Conservation (phyloP, 2,113 vertebrate genomes). For the Eleginops maclovinus region DNA sequence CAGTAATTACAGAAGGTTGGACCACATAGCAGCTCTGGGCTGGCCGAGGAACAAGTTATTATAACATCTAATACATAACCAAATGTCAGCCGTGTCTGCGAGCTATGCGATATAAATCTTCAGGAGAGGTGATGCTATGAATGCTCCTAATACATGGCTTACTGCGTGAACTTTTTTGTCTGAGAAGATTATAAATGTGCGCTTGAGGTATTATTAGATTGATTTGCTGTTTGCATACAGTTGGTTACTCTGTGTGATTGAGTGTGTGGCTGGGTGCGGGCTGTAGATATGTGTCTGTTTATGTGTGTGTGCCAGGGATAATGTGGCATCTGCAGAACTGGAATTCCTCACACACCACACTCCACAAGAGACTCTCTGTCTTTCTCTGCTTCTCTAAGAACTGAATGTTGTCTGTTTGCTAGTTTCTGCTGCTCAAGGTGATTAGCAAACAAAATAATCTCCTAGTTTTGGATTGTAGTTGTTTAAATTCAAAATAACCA, state of each 20-base stretch:
- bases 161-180: conserved; percentile 2
- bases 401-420: conserved; percentile 10
- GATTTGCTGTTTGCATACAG: conserved; percentile 23
- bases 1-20: conserved; percentile 75
- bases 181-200: conserved; percentile 26
- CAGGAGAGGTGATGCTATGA: conserved; percentile 17
- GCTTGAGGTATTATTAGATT: conserved; percentile 32
- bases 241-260: conserved; percentile 11
- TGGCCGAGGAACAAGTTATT: conserved; percentile 66
- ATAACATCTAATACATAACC: conserved; percentile 74
- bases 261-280: conserved; percentile 9
- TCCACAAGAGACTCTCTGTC: conserved; percentile 34
- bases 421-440: conserved; percentile 6
- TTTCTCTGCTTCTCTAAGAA: conserved; percentile 8
- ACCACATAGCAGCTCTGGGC: conserved; percentile 65
- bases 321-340: conserved; percentile 47
- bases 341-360: conserved; percentile 34
- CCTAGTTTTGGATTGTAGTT: conserved; percentile 1
- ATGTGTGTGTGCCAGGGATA: conserved; percentile 33
- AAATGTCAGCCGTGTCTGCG: conserved; percentile 59
- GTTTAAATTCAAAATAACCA: neutral
- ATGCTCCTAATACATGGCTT: conserved; percentile 11
- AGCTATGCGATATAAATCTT: conserved; percentile 55
- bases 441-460: neutral
- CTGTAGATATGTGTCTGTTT: conserved; percentile 27